These are phyloP conservation scores for Artibeus lituratus DNA, from an alignment of 2,797 vertebrate genomes.

Conservation along the genomic window DNA sequence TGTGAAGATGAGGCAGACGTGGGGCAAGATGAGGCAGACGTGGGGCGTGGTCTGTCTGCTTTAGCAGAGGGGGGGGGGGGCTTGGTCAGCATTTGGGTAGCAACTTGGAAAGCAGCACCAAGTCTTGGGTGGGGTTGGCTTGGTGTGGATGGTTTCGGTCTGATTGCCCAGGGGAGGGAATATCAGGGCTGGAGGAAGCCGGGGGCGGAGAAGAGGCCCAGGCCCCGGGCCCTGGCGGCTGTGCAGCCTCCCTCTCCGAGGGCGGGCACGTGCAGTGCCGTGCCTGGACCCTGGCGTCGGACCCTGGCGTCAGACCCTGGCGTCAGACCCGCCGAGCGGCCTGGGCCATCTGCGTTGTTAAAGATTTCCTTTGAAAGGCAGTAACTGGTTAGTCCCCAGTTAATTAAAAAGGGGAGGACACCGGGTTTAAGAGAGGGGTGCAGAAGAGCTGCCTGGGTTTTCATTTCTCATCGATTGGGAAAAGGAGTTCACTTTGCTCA, in stretches of 20 bases:
- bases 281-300: not conserved
- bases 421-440: slow-evolving; percentile 78
- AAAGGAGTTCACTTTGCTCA: slow-evolving; percentile 87
- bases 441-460: slow-evolving; percentile 76
- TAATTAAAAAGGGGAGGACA: slow-evolving; percentile 74
- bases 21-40: not conserved
- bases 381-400: slow-evolving; percentile 51
- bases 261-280: not conserved
- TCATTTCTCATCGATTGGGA: slow-evolving; percentile 86
- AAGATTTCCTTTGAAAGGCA: slow-evolving; percentile 67
- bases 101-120: accelerated
- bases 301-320: not conserved
- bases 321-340: not conserved
- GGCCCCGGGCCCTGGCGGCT: accelerated
- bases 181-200: not conserved
- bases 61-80: not conserved
- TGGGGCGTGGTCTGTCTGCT: not conserved
- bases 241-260: not conserved
- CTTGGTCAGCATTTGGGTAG: not conserved
- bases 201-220: not conserved
- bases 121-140: no score
- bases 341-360: slow-evolving; percentile 55
- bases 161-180: not conserved
- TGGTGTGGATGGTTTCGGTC: not conserved
- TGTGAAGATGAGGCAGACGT: not conserved